A percentile compares a stretch with the other conserved stretches of the same genome.
Conservation (phyloP, 2,888 invertebrate genomes). For the Euplexia lucipara region DNA sequence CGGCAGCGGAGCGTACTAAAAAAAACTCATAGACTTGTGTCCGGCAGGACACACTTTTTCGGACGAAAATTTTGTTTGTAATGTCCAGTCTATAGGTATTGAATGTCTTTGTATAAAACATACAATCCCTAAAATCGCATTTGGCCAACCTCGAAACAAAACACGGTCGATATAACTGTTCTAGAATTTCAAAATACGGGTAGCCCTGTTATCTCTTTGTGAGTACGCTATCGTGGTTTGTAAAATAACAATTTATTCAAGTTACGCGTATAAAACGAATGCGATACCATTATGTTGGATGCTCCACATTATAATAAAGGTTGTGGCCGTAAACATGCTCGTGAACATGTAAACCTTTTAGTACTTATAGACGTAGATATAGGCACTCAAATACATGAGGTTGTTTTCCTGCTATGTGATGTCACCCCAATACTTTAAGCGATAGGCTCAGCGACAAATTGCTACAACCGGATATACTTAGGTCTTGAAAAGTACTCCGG, state of each 20-base stretch:
- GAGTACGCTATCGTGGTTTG: conserved; percentile 38
- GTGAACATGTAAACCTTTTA: conserved; percentile 50
- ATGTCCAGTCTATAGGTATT: no score
- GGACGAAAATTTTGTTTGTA: no score
- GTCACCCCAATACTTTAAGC: conserved; percentile 20
- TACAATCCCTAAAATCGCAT: conserved; percentile 12
- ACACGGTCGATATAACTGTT: background rate
- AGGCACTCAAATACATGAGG: background rate
- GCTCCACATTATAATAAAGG: conserved; percentile 56
- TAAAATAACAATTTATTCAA: conserved; percentile 53
- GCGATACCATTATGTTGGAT: conserved; percentile 50
- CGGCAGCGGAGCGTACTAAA: no score
- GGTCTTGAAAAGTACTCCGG: background rate
- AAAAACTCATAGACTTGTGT: no score
- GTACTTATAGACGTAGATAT: conserved; percentile 5
- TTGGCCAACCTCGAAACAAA: conserved; percentile 22
- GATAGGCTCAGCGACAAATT: conserved; percentile 7
- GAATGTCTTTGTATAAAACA: conserved; percentile 8
- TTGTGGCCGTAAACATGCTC: conserved; percentile 41
- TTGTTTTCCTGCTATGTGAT: conserved; percentile 41
- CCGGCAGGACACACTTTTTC: no score
- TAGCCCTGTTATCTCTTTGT: conserved; percentile 51
- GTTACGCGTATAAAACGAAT: conserved; percentile 41
- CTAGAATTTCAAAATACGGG: conserved; percentile 24
- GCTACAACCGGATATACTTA: conserved; percentile 26